Evolutionary conservation across 2,888 invertebrate species (phyloP).

Genomic region (Tethea ocularis): DNA sequence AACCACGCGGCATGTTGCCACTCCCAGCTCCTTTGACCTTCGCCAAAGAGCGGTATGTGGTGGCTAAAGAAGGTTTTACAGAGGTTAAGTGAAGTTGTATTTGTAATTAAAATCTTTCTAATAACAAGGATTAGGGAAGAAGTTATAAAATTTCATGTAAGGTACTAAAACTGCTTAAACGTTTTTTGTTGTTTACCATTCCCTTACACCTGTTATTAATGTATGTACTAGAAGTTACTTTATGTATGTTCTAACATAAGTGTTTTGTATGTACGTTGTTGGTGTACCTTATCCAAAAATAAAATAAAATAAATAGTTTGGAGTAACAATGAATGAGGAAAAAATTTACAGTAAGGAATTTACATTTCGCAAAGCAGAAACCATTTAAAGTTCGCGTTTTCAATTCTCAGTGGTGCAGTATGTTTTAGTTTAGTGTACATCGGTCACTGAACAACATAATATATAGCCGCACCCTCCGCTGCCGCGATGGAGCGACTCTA

Average conservation of each 20-base stretch:
- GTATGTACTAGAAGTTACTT: no score
- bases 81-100: not conserved
- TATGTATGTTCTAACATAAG: no score
- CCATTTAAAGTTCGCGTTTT: conserved; percentile 20
- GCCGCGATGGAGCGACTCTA: conserved; percentile 26
- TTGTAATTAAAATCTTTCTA: not conserved
- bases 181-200: no score
- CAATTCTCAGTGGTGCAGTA: conserved; percentile 38
- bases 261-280: no score
- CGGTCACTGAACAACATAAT: conserved; percentile 40
- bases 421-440: conserved; percentile 41
- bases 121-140: no score
- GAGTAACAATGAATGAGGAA: not conserved
- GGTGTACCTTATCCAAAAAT: no score
- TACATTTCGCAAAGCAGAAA: not conserved
- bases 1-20: conserved; percentile 94
- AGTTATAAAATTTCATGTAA: no score
- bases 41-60: conserved; percentile 92
- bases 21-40: conserved; percentile 86
- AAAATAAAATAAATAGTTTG: no score
- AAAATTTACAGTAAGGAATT: not conserved
- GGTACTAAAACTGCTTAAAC: no score
- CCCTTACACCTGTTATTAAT: no score
- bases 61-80: conserved; percentile 82
- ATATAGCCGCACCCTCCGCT: conserved; percentile 26